Base-by-base conservation (phyloP, 1,140 invertebrate species). In the Magallana angulata region DNA sequence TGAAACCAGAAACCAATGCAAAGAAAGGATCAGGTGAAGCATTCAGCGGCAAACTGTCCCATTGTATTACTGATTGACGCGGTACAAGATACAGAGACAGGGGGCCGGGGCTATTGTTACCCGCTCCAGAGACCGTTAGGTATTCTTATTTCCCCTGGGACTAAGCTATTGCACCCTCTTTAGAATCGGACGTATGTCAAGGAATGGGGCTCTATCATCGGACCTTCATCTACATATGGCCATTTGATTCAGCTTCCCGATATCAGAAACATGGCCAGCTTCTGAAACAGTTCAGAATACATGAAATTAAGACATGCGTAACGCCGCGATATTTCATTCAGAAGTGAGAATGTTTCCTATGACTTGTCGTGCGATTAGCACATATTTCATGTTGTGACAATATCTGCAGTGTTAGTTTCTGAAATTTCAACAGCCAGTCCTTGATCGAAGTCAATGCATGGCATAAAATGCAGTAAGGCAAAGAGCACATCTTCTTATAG, bases 281-380 rank as follows among this genome's bases (percentile, higher is more conserved):
- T 76, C 7, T 18, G 24, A 76, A 76, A 76, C 68, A 12, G 12
- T 76, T 18, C 24, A 48, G 36, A 76, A 18, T 76, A 76, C 68
- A 30, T 11, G 18, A 76, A 76, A 76, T 76, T 30, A 76, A 76
- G 68, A 76, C 36, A 76, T 76, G 68, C 68, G 36, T 18, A 76
- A 76, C 68, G 68, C 68, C 36, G 68, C 68, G 68, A 76, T 76
- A 76, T 76, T 76, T 76, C 68, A 76, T 76, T 76, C 68, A 76
- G 24, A 76, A 76, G 68, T 76, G 68, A 48, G 68, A 76, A 76
- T 76, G 68, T 76, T 76, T 76, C 68, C 68, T 76, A 76, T 76
- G 36, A 11, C 68, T 30, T 76, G 68, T 76, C 68, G 68, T 76
- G 68, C 24, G 36, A 30, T 76, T 76, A 30, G 11, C 68, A 76